Evolutionary conservation across 2,113 vertebrate species (phyloP), one percentile per base, ranked within the genome.

Genomic region (Chauna torquata): DNA sequence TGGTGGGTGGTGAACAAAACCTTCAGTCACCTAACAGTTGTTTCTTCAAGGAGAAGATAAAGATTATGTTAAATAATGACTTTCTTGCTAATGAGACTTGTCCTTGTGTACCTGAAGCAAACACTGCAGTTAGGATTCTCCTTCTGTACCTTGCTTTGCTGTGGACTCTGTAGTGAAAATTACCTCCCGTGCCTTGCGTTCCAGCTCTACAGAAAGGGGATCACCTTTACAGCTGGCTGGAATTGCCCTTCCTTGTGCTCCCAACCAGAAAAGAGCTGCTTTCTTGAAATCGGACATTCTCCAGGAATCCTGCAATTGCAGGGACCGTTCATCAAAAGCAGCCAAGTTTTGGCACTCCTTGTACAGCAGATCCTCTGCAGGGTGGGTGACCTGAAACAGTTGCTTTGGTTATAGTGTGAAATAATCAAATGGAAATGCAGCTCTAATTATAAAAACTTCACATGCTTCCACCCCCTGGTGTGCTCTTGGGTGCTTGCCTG

Each of bases 21-120:
- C 57, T 79, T 68, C 25, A 8, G 64, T 87, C 52, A 85, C 2
- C 8, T 57, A 40, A 27, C 34, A 85, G 61, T 88, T 70, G 42
- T 59, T 28, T 74, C 38, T 83, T 83, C 71, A 96, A 94, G 85
- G 45, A 72, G 71, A 78, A 78, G 76, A 44, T 80, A 86, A 95
- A 94, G 45, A 78, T 96, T 47, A 71, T 80, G 82, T 82, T 88
- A 88, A 95, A 94, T 93, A 75, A 92, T 71, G 2, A 49, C 52
- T 90, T 83, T 88, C 65, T 86, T 83, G 25, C 49, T 96, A 74
- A 90, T 78, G 72, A 94, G 47, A 70, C 78, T 80, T n/a, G 7
- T 70, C 44, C 49, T 91, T 93, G 70, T 82, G 58, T 82, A 94
- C 78, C 74, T 91, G 90, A 82, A 95, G 57, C 54, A 94, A 95